Base-by-base conservation (phyloP, 2,888 invertebrate genomes). In the Junonia oenone region DNA sequence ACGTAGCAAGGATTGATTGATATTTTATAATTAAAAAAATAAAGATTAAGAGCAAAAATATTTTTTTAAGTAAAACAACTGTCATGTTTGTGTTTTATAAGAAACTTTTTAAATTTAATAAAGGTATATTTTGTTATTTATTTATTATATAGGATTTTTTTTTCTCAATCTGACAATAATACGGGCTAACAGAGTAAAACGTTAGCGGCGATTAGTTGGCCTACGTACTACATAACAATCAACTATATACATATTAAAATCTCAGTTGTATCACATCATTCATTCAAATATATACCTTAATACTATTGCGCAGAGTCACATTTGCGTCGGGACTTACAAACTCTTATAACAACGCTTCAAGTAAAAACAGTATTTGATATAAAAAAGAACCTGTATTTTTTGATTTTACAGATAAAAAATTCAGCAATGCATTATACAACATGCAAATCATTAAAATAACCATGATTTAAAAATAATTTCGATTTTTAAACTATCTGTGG, bases 221-320 rank as follows among this genome's bases (percentile, higher is more conserved):
- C 69, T 70, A 70, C 69, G 76, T 59, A 75, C 74, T 75, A 75
- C 66, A 72, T 74, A 75, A 75, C 74, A 74, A 71, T 69, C 64
- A 59, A 61, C 62, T 81, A 80, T 83, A 43, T 26, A 85, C 79
- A 83, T 67, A 63, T 76, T 69, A 78, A 76, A 83, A 84, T 83
- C 75, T 84, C 79, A 76, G 72, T 70, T 77, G 64, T 85, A 86
- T 86, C 87, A 87, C 86, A 84, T 83, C 83, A 83, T 83, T 82
- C 88, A 88, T 86, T 81, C 86, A 81, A 82, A 82, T 80, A 78
- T 81, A 79, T 73, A 73, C 53, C 72, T 74, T 73, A 76, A 63
- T 26, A 56, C 65, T 68, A 73, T 54, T 59, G 52, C 55, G 35
- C 50, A 63, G 68, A 63, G 71, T 40, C 38, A 19, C 17, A 15